Evolutionary conservation across 2,888 invertebrate species (phyloP).

Genomic region (Podotricha telesiphe): DNA sequence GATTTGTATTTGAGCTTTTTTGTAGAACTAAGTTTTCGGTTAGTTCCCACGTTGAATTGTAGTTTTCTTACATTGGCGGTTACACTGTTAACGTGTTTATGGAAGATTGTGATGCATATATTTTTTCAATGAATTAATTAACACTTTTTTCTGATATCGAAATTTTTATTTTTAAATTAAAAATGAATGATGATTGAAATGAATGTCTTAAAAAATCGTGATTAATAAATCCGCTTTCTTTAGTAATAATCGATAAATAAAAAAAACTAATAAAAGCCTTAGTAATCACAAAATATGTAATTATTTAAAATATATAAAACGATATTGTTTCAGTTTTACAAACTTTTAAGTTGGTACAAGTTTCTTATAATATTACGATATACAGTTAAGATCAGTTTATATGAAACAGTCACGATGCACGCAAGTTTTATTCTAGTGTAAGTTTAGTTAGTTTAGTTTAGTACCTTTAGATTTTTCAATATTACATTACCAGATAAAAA

Average conservation of each 20-base stretch:
- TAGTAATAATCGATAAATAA: too few relatives aligned
- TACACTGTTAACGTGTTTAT: conserved; percentile 41
- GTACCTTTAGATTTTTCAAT: too few relatives aligned
- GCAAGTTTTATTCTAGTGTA: too few relatives aligned
- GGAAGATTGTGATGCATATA: conserved; percentile 36
- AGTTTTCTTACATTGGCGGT: conserved; percentile 36
- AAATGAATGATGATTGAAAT: too few relatives aligned
- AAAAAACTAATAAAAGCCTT: too few relatives aligned
- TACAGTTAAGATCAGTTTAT: neutral
- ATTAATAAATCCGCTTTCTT: neutral
- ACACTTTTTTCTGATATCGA: too few relatives aligned
- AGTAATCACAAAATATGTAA: neutral
- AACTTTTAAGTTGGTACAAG: neutral
- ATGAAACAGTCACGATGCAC: neutral
- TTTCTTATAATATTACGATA: neutral
- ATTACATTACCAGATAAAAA: too few relatives aligned
- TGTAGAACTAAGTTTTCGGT: conserved; percentile 53
- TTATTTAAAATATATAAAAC: neutral
- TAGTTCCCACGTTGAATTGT: conserved; percentile 59
- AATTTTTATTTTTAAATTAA: too few relatives aligned
- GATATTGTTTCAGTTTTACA: neutral
- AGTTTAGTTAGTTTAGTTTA: too few relatives aligned
- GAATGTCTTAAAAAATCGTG: too few relatives aligned
- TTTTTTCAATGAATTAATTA: neutral
- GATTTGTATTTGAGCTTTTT: conserved; percentile 59